Evolutionary conservation across 2,113 vertebrate species (phyloP), one percentile per base, ranked within the genome.

Genomic region (Callospermophilus lateralis): DNA sequence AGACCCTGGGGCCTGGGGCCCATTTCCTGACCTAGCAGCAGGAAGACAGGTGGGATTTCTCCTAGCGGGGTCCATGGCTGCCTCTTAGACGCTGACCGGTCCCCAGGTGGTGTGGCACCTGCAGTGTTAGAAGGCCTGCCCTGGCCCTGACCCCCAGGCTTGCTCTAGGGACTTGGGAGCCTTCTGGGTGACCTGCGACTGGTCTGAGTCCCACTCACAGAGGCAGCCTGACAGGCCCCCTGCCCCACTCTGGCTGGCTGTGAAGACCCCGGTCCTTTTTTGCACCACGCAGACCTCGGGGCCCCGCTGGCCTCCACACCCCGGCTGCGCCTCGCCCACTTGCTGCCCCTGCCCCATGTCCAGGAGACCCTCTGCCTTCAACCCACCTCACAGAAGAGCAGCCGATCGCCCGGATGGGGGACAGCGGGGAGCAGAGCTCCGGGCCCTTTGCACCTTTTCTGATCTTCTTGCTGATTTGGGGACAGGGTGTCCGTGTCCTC

Each of bases 191-290:
- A 53, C 13, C 9, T 19, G 79, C 63, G 8, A 34, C 24, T 4
- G 3, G 42, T 45, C 70, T 48, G 72, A 67, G n/a, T 22, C 51
- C 39, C 37, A 11, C 32, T 34, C 10, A 3, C 10, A 42, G 10
- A 6, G 0, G 0, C 2, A 48, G 39, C 61, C n/a, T 8, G 2
- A 1, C 0, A 10, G 15, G 24, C 65, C 55, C 10, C 7, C 37
- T 53, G 0, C 28, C 73, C 45, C 7, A 70, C 42, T 12, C 1
- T 0, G 0, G 65, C 76, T 65, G 4, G 30, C 0, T 15, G 4
- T 2, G 3, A 17, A 17, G 67, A 17, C 5, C 22, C 26, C 0
- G 3, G 74, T 42, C 58, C 37, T 24, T 11, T 24, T 8, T 11
- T 6, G 67, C 3, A n/a, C 24, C 30, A 9, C 3, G 22, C 8